A percentile compares a stretch with the other conserved stretches of the same genome.
Conservation (phyloP, 2,113 vertebrate species). For the Malaclemys terrapin region DNA sequence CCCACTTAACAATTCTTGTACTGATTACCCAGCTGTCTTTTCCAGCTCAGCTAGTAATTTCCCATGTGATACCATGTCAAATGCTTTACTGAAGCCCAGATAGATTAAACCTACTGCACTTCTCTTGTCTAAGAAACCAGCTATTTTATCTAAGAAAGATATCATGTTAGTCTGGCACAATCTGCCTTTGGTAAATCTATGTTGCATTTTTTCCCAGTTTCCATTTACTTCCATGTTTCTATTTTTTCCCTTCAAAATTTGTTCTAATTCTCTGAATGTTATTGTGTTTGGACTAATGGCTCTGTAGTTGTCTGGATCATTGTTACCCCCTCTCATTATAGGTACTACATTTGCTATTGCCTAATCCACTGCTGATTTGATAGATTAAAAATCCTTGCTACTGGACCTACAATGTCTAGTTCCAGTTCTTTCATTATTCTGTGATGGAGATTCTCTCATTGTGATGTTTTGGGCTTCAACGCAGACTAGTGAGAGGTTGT, state of each 20-base stretch:
- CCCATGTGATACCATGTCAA: neutral
- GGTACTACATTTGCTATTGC: neutral
- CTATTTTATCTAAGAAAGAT: too few relatives aligned
- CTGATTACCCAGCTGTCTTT: neutral
- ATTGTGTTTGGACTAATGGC: neutral
- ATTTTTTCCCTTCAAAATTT: neutral
- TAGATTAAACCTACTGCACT: neutral
- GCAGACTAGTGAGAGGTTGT: too few relatives aligned
- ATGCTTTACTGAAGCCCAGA: neutral
- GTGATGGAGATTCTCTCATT: neutral
- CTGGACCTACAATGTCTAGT: too few relatives aligned
- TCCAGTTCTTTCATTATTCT: neutral
- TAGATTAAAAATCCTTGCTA: neutral
- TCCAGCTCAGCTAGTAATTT: neutral
- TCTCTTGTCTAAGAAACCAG: neutral
- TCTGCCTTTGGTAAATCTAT: neutral
- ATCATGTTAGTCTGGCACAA: neutral
- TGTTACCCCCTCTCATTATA: neutral
- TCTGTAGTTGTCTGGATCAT: neutral
- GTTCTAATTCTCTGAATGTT: neutral
- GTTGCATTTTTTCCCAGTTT: neutral
- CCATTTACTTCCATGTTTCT: neutral
- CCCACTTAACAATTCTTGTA: neutral
- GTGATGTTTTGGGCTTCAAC: too few relatives aligned
- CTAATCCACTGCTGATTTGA: neutral